A percentile compares a stretch with the other conserved stretches of the same genome.
phyloP scores from a whole-genome alignment of 2,797 vertebrate species.

The Dendrocincla fuliginosa region DNA sequence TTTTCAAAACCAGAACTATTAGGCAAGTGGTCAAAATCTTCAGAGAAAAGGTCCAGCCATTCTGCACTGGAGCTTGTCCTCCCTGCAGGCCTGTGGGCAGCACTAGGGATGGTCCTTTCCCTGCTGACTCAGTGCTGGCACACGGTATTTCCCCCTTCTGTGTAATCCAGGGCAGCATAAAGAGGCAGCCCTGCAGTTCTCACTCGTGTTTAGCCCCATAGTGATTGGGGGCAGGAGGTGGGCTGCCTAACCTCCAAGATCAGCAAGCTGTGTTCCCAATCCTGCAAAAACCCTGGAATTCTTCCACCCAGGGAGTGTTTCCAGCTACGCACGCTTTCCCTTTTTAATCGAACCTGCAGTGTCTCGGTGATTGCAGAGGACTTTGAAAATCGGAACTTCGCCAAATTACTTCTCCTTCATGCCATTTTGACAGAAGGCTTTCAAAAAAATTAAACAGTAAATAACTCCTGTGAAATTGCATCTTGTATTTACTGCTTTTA shows the following conservation, averaged over 20 bases:
- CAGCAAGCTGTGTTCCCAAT: conserved; percentile 2
- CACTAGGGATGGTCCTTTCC: neutral
- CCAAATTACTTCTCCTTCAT: conserved; percentile 25
- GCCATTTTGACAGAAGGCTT: conserved; percentile 58
- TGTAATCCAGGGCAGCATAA: neutral
- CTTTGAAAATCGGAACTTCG: neutral
- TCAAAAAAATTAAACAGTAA: conserved; percentile 48
- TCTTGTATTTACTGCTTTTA: conserved; percentile 32
- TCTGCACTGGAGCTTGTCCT: neutral
- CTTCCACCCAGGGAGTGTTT: conserved; percentile 52
- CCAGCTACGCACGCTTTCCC: conserved; percentile 32
- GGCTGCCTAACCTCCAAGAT: neutral
- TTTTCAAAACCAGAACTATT: conserved; percentile 18
- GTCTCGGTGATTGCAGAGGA: conserved; percentile 54
- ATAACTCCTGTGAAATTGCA: conserved; percentile 36
- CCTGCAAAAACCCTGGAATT: conserved; percentile 6
- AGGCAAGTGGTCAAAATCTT: conserved; percentile 28
- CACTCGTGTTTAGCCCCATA: neutral
- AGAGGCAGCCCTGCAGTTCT: neutral
- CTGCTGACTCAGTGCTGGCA: rapidly evolving
- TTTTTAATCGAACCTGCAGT: conserved; percentile 60
- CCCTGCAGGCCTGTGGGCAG: neutral
- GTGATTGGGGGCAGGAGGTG: neutral
- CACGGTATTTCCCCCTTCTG: neutral
- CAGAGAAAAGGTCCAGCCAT: neutral